A percentile compares a stretch with the other conserved stretches of the same genome.
Evolutionary conservation across 2,888 invertebrate species (phyloP).

Genomic region (Deilephila elpenor): DNA sequence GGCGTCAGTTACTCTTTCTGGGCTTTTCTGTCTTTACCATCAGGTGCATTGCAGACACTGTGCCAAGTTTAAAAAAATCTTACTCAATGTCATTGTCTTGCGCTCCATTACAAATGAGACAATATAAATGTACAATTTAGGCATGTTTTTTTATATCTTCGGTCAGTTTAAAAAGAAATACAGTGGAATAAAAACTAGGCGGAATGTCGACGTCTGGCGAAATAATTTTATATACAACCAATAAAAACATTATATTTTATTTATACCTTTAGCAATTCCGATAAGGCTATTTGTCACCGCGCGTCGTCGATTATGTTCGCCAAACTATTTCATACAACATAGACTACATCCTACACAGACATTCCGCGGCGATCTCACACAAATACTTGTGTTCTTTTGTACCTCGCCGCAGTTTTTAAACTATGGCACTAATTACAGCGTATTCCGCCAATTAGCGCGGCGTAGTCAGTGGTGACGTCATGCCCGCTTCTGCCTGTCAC

Average conservation of each 20-base stretch:
- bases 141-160: too few relatives aligned
- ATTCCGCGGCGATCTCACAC: constrained; percentile 2
- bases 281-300: background rate
- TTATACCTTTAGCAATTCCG: background rate
- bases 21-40: too few relatives aligned
- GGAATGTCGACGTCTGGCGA: background rate
- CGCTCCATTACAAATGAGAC: too few relatives aligned
- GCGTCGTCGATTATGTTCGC: background rate
- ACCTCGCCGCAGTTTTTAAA: background rate
- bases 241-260: constrained; percentile 6
- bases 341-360: background rate
- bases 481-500: background rate
- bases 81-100: too few relatives aligned
- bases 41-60: too few relatives aligned
- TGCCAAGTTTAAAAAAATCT: too few relatives aligned
- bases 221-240: background rate
- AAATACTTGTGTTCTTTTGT: background rate
- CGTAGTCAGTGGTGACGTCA: background rate
- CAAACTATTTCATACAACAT: background rate
- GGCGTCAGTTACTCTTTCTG: too few relatives aligned
- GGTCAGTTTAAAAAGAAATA: background rate
- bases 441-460: constrained; percentile 3
- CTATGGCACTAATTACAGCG: constrained; percentile 14
- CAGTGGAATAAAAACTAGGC: background rate
- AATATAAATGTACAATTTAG: too few relatives aligned